phyloP scores from a whole-genome alignment of 2,113 vertebrate genomes.

The Sigmodon hispidus region DNA sequence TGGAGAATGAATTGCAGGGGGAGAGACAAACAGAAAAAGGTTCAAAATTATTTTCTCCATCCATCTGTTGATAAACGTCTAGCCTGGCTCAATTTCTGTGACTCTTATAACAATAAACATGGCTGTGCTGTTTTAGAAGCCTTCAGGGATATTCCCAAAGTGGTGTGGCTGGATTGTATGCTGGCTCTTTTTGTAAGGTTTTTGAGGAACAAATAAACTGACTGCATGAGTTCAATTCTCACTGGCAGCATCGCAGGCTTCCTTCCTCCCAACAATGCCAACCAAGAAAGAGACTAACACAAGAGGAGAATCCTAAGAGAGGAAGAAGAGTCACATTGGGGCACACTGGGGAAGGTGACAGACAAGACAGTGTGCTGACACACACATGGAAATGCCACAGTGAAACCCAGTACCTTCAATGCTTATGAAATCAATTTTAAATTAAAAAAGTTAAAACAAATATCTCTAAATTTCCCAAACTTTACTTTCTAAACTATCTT shows the following conservation, averaged over 20 bases:
- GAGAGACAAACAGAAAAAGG: background rate
- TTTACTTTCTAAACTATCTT: background rate
- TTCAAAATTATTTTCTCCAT: background rate
- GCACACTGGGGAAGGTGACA: too few relatives aligned
- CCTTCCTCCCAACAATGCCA: background rate
- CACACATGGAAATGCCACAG: background rate
- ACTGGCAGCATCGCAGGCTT: background rate
- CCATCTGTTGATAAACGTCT: too few relatives aligned
- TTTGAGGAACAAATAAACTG: background rate
- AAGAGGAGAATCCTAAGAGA: background rate
- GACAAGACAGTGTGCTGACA: background rate
- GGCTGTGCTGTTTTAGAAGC: background rate
- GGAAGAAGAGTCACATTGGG: too few relatives aligned
- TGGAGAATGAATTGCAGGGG: background rate
- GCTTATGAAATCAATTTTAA: background rate
- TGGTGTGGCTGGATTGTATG: too few relatives aligned
- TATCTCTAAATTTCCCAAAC: too few relatives aligned
- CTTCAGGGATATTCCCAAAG: background rate
- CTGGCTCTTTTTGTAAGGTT: background rate
- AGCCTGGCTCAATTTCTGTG: background rate
- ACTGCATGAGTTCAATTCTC: background rate
- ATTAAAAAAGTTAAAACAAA: background rate
- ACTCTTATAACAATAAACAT: background rate
- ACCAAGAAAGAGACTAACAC: background rate
- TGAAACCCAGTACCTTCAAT: background rate